Base-by-base conservation (phyloP, 2,113 vertebrate genomes). In the Acrocephalus kingi region DNA sequence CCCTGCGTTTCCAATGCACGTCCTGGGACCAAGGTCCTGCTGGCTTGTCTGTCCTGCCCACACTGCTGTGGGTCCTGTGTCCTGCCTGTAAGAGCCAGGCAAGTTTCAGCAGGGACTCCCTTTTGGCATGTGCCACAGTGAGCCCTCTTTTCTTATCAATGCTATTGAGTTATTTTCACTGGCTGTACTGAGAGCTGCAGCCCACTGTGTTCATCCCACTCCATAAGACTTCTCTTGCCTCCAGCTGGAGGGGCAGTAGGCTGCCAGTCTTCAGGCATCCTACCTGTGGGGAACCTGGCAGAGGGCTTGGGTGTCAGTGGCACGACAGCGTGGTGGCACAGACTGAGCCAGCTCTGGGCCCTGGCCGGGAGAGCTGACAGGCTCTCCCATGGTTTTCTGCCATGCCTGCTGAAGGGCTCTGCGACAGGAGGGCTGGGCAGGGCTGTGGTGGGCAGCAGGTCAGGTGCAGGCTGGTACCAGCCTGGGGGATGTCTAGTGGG, bases 1-100 rank as follows among this genome's bases (percentile, higher is more conserved):
- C 25, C 1, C 1, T 1, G 17, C 0, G 0, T 15, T 84, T 41
- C 43, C 11, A 1, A 4, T 2, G 23, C 0, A 0, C 2, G 0
- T 21, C 66, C 62, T 2, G 7, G 18, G 5, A 84, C 1, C n/a
- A n/a, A 30, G 28, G 15, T 56, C n/a, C 74, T 82, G 61, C 62
- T 0, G 0, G 33, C 51, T 28, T 7, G 1, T 33, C 24, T 25
- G 27, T 72, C 52, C 82, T 79, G 49, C 35, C 49, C 67, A 14
- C 0, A 0, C 35, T 80, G 58, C 41, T 25, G 7, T 22, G 37
- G 24, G 33, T 45, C 19, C 52, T 20, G 19, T 39, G 33, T 24
- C 45, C 82, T 24, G 22, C 43, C 67, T 61, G 24, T 41, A 22
- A 46, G 31, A 23, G 21, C 31, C 17, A 31, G 33, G 43, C 31